Conservation (phyloP, 37 sponge, comb jelly and placozoan genomes). For the Amphimedon queenslandica region DNA sequence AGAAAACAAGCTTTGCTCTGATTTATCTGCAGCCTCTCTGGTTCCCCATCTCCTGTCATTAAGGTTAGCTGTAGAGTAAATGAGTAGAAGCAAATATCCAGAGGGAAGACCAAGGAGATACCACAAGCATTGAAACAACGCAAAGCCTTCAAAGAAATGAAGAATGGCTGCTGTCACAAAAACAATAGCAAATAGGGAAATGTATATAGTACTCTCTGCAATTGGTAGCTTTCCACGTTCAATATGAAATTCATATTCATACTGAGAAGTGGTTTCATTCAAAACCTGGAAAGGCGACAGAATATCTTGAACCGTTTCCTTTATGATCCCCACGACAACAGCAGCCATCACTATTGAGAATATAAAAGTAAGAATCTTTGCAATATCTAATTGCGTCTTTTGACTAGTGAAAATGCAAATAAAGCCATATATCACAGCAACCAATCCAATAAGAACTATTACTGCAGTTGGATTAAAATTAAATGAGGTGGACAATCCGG, state of each 20-base stretch:
- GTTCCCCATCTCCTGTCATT: conserved; percentile 86
- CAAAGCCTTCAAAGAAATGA: conserved; percentile 47
- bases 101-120: conserved; percentile 81
- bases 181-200: conserved; percentile 31
- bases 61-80: conserved; percentile 87
- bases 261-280: conserved; percentile 3
- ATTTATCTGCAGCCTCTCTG: conserved; percentile 35
- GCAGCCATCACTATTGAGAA: conserved; percentile 70
- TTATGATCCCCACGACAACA: conserved; percentile 54
- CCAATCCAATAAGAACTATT: conserved; percentile 8
- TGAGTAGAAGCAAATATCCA: conserved; percentile 77
- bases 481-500: conserved; percentile 57
- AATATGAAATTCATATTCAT: not conserved
- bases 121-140: conserved; percentile 73
- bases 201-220: conserved; percentile 30
- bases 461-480: not conserved
- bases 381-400: conserved; percentile 51
- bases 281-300: not conserved
- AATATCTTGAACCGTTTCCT: conserved; percentile 21
- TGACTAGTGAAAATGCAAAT: conserved; percentile 42
- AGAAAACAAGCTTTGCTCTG: not conserved
- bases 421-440: conserved; percentile 46
- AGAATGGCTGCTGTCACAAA: conserved; percentile 62
- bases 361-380: conserved; percentile 58
- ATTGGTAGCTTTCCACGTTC: conserved; percentile 20